Percentiles rank a stretch among this genome's conserved stretches.
These are phyloP conservation scores for Pandion haliaetus DNA, from an alignment of 2,113 vertebrate species.

Conservation along the genomic window DNA sequence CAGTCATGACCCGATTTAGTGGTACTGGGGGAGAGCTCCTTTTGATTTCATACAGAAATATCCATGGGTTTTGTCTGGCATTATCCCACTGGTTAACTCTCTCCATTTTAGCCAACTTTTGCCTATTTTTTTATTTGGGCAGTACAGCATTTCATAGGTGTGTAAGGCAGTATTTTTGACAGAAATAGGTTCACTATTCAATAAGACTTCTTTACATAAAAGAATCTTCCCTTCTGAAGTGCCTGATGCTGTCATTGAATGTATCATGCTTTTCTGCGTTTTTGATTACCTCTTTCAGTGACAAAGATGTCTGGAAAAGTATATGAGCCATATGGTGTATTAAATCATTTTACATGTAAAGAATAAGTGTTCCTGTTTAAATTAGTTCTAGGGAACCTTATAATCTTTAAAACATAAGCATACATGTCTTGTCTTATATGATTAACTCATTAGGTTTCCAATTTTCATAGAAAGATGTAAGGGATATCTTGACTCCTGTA, in stretches of 20 bases:
- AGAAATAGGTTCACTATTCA: neutral
- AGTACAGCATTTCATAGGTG: neutral
- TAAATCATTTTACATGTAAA: neutral
- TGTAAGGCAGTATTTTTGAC: neutral
- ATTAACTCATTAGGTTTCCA: conserved; percentile 60
- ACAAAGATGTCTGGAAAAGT: neutral
- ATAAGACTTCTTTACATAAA: neutral
- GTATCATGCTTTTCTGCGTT: neutral
- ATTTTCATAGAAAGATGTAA: conserved; percentile 86
- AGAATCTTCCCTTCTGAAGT: neutral
- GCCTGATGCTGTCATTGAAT: neutral
- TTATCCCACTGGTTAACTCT: neutral
- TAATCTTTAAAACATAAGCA: conserved; percentile 43
- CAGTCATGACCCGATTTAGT: neutral
- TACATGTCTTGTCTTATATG: conserved; percentile 44
- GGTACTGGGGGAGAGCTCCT: neutral
- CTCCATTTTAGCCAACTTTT: neutral
- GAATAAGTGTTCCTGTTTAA: neutral
- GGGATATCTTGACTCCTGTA: conserved; percentile 89
- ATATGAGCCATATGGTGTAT: neutral
- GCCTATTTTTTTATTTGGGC: neutral
- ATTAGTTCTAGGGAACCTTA: neutral
- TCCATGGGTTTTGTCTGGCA: neutral
- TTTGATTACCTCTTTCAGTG: neutral
- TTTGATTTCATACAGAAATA: neutral